A percentile compares a stretch with the other conserved stretches of the same genome.
These are phyloP conservation scores for Phoebastria nigripes DNA, from an alignment of 2,797 vertebrate species.

Conservation along the genomic window DNA sequence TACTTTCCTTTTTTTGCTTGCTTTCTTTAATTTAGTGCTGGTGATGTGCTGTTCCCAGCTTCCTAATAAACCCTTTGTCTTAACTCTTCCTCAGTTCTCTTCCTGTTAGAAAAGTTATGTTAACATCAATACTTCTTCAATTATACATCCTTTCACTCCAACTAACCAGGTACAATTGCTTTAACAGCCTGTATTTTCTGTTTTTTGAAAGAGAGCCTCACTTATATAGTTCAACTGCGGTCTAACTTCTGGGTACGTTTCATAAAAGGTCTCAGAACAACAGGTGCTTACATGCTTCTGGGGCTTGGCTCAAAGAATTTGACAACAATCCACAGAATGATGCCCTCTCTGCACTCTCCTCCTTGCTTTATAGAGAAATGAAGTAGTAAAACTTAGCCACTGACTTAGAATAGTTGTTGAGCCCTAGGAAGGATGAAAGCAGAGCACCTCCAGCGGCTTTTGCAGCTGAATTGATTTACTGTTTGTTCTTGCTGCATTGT, in stretches of 20 bases:
- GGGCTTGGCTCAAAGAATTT: not conserved
- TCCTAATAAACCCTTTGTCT: not conserved
- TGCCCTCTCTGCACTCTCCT: not conserved
- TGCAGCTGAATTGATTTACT: not conserved
- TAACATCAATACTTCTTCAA: not conserved
- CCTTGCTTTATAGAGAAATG: not conserved
- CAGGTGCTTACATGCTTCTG: not conserved
- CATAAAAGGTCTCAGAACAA: not conserved
- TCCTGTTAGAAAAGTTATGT: not conserved
- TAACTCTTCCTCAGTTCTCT: not conserved
- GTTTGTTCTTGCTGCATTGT: not conserved
- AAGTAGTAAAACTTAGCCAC: not conserved
- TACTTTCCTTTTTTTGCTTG: not conserved
- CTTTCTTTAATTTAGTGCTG: not conserved
- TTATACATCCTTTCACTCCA: not conserved
- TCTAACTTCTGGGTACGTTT: not conserved
- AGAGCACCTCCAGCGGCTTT: not conserved
- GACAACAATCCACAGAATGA: not conserved
- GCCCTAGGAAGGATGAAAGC: not conserved
- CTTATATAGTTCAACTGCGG: not conserved
- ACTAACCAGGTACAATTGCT: not conserved
- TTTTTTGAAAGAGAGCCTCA: not conserved
- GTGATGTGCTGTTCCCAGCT: not conserved
- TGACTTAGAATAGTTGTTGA: not conserved
- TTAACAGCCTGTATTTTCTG: not conserved